A percentile compares a stretch with the other conserved stretches of the same genome.
Evolutionary conservation across 2,888 invertebrate genomes (phyloP).

Genomic region (Villa cingulata): DNA sequence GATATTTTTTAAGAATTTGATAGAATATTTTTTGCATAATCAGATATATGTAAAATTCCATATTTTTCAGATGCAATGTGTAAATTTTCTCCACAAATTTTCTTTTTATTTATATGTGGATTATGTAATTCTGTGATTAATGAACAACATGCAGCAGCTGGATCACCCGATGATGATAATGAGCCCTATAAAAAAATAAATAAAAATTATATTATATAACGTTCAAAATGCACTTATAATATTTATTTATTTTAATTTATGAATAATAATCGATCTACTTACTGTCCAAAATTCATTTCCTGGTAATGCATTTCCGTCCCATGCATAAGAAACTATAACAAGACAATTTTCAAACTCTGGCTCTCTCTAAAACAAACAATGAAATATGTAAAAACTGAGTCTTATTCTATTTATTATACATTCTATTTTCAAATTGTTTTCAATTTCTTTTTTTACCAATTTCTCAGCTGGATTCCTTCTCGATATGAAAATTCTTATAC

Average conservation of each 20-base stretch:
- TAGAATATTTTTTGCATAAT: constrained; percentile 18
- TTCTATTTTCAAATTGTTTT: background rate
- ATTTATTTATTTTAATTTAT: background rate
- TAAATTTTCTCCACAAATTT: constrained; percentile 39
- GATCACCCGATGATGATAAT: constrained; percentile 38
- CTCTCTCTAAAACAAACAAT: background rate
- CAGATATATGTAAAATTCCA: constrained; percentile 28
- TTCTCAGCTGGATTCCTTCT: constrained; percentile 44
- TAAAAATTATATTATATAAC: background rate
- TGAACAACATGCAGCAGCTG: constrained; percentile 45
- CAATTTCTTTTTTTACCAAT: constrained; percentile 26
- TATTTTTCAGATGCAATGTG: constrained; percentile 36
- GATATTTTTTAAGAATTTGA: too few species aligned
- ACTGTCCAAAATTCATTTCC: constrained; percentile 61
- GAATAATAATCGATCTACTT: constrained; percentile 9
- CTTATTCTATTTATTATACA: too few species aligned
- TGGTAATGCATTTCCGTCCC: constrained; percentile 59
- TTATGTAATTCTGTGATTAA: constrained; percentile 46
- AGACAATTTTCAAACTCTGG: constrained; percentile 38
- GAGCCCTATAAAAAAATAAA: background rate
- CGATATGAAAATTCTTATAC: constrained; percentile 40
- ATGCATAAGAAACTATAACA: constrained; percentile 53
- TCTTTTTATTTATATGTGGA: constrained; percentile 38
- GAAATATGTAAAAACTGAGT: too few species aligned
- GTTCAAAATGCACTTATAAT: background rate